phyloP scores from a whole-genome alignment of 2,113 vertebrate species.

The Triplophysa rosa region DNA sequence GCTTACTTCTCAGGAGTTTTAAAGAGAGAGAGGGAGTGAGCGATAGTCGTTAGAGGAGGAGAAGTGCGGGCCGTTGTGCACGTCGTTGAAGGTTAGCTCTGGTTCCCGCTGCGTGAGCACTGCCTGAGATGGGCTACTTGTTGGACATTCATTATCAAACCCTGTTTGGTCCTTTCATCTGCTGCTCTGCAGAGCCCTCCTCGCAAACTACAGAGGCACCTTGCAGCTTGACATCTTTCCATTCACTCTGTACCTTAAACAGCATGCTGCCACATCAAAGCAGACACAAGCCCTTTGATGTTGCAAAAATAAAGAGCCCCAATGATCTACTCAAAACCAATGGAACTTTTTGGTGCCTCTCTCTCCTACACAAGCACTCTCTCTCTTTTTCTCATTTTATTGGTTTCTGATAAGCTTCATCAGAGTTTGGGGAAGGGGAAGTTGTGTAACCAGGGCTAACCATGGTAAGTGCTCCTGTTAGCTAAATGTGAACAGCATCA shows the following conservation, averaged over 20 bases:
- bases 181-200: constrained; percentile 88
- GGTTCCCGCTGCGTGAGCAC: constrained; percentile 67
- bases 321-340: constrained; percentile 89
- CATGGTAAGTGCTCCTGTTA: constrained; percentile 10
- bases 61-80: constrained; percentile 63
- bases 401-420: constrained; percentile 13
- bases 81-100: constrained; percentile 70
- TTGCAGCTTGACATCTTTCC: constrained; percentile 96
- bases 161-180: constrained; percentile 95
- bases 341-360: constrained; percentile 83
- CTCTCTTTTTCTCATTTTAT: constrained; percentile 57
- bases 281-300: constrained; percentile 86
- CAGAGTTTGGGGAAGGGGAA: constrained; percentile 1
- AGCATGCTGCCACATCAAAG: constrained; percentile 97
- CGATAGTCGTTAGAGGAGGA: constrained; percentile 43
- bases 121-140: constrained; percentile 79
- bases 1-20: constrained; percentile 65
- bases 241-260: constrained; percentile 98
- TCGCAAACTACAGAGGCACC: constrained; percentile 96
- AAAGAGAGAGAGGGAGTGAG: constrained; percentile 45
- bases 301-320: constrained; percentile 92
- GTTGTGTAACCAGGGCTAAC: constrained; percentile 8
- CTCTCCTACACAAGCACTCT: constrained; percentile 68
- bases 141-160: constrained; percentile 97
- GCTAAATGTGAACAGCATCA: not conserved